Base-by-base conservation (phyloP, 2,113 vertebrate genomes). In the Syngnathus scovelli region DNA sequence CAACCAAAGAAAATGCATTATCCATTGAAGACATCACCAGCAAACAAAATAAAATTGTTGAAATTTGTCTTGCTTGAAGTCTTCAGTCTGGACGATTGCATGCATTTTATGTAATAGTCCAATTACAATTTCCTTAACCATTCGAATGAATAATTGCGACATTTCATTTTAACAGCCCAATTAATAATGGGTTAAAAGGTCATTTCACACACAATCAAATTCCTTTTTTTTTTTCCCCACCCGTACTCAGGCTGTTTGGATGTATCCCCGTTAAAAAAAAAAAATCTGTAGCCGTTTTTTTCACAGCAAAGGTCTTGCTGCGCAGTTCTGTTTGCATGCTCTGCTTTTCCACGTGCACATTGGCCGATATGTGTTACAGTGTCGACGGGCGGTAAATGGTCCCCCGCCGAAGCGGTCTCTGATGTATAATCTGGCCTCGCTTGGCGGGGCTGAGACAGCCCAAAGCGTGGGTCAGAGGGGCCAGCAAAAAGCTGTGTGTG, bases 361-460 rank as follows among this genome's bases (percentile, higher is more conserved):
- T 80, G 80, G 86, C 85, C 79, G 76, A 81, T 86, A 71, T 67
- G 65, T 69, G 73, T 69, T 75, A 67, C 69, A 65, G 70, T 75
- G 82, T 77, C 77, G 76, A 83, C 71, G 79, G 88, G 86, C 78
- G 79, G 83, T 85, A 86, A 88, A 86, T 78, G 81, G 74, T 81
- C 83, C 77, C 84, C 83, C 81, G 75, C 79, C 70, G 64, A 76
- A 82, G 81, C 76, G 80, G 83, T 78, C 84, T 87, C 82, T 83
- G 85, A 86, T 86, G 85, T 88, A 78, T 89, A 89, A 87, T 88
- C 84, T 88, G 77, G 71, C 78, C 78, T 79, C 72, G 80, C 84
- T 84, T 69, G 52, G 68, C 77, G 80, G 27, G 80, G 85, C 73
- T 69, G 77, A 80, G 78, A 78, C 80, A 67, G 82, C 82, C 56